phyloP scores from a whole-genome alignment of 53 echinoderm and acorn worm species.

The Paracentrotus lividus region DNA sequence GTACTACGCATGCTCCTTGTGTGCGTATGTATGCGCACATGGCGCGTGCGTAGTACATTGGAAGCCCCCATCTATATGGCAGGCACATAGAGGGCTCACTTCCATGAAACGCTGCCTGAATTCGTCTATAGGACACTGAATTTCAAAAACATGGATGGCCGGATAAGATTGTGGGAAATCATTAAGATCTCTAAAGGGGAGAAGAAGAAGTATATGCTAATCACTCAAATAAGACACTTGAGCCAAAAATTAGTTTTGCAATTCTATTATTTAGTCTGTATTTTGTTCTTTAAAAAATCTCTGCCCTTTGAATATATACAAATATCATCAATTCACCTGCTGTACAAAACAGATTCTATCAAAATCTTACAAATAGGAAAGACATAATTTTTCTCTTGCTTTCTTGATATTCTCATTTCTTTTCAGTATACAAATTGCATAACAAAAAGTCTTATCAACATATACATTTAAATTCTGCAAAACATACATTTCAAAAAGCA shows the following conservation, averaged over 20 bases:
- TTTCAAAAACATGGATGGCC: no score
- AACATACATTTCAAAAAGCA: background rate
- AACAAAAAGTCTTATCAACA: conserved; percentile 13
- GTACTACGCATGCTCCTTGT: no score
- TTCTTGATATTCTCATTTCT: background rate
- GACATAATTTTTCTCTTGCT: conserved; percentile 37
- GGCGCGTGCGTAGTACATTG: no score
- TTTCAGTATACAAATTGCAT: conserved; percentile 54
- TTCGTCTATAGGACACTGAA: no score
- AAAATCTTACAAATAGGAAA: conserved; percentile 69
- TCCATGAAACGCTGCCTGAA: no score
- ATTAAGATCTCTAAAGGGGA: no score
- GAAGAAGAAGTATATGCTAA: no score
- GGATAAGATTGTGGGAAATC: no score
- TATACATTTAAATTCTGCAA: background rate
- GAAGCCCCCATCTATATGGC: no score
- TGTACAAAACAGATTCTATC: conserved; percentile 37
- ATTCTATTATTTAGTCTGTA: conserved; percentile 51
- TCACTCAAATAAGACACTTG: background rate
- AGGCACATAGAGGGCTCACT: no score
- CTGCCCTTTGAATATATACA: conserved; percentile 61
- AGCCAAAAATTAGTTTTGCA: background rate
- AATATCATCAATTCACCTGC: conserved; percentile 37
- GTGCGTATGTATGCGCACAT: no score
- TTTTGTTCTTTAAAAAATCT: conserved; percentile 56